Base-by-base conservation (phyloP, 2,113 vertebrate species). In the Gymnorhina tibicen region DNA sequence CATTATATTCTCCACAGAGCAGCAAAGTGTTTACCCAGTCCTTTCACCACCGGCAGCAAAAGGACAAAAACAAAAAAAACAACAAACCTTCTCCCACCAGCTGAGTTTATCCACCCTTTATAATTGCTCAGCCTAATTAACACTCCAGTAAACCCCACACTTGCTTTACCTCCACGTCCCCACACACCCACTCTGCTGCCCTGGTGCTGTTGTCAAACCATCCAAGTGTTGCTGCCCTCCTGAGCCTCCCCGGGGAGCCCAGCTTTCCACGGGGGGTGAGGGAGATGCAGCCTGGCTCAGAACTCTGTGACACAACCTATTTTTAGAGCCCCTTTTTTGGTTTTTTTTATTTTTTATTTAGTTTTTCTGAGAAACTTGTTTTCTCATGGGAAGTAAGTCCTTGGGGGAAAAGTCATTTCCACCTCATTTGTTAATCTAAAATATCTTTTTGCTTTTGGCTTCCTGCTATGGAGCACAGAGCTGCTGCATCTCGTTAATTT, bases 401-500 rank as follows among this genome's bases (percentile, higher is more conserved):
- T 82, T 90, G 64, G 84, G 91, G 88, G 53, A 55, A 92, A 95
- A 97, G 88, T 95, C 73, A 81, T 95, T 96, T 97, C 96, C 90
- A 95, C 60, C 70, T 95, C 94, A 87, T 96, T 96, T 96, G 95
- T 91, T 97, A 91, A 94, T 90, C 78, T 68, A 92, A 97, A 97
- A 95, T 80, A 92, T 95, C 82, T 92, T 93, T 93, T 95, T 96
- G 92, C 96, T 97, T 93, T 97, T 94, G 96, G 95, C 95, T 95
- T 95, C 90, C 87, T 96, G 88, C 84, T 95, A 68, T 1, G 1
- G 72, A 91, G 83, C 88, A 82, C 69, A 84, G 74, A 97, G 70
- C 89, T 97, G 97, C 93, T 97, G 95, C 87, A 93, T 96, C 91
- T 82, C 37, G 59, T 98, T 97, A 98, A 93, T 95, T 92, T 62